A percentile compares a stretch with the other conserved stretches of the same genome.
These are phyloP conservation scores for Rhadinocentrus ornatus DNA, from an alignment of 2,797 vertebrate species.

Conservation along the genomic window DNA sequence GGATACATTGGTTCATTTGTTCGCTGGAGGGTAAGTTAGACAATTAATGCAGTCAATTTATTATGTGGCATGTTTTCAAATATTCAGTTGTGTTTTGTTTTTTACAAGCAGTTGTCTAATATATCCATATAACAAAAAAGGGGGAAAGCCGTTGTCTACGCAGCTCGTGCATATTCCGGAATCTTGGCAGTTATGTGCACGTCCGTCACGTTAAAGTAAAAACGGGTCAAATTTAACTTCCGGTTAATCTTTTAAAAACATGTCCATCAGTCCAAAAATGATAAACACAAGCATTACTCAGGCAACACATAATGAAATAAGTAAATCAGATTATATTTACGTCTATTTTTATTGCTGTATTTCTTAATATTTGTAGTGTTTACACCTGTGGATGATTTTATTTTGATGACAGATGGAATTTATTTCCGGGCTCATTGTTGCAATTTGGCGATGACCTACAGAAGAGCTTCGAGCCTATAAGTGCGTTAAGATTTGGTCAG, in stretches of 20 bases:
- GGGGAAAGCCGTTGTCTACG: background rate
- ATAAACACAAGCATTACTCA: background rate
- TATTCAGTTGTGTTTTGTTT: accelerated
- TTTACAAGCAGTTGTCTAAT: accelerated
- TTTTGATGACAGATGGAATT: slow-evolving; percentile 15
- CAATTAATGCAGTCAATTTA: background rate
- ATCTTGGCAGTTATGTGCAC: slow-evolving; percentile 20
- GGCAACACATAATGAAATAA: accelerated
- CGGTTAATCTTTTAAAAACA: slow-evolving; percentile 37
- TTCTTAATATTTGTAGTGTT: accelerated
- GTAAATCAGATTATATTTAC: accelerated
- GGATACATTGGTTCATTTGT: slow-evolving; percentile 96
- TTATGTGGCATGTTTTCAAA: background rate
- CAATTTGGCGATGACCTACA: background rate
- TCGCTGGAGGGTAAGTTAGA: slow-evolving; percentile 92
- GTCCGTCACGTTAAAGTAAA: slow-evolving; percentile 2
- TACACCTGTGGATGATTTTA: slow-evolving; percentile 5
- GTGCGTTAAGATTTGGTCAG: background rate
- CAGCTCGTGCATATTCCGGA: slow-evolving; percentile 29
- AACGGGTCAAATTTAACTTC: slow-evolving; percentile 26
- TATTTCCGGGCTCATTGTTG: slow-evolving; percentile 32
- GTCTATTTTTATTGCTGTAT: background rate
- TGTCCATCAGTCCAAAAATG: background rate
- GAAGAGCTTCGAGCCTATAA: background rate
- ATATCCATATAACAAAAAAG: background rate